These are phyloP conservation scores for Ephydatia muelleri DNA, from an alignment of 37 sponge, comb jelly and placozoan genomes.

Conservation along the genomic window DNA sequence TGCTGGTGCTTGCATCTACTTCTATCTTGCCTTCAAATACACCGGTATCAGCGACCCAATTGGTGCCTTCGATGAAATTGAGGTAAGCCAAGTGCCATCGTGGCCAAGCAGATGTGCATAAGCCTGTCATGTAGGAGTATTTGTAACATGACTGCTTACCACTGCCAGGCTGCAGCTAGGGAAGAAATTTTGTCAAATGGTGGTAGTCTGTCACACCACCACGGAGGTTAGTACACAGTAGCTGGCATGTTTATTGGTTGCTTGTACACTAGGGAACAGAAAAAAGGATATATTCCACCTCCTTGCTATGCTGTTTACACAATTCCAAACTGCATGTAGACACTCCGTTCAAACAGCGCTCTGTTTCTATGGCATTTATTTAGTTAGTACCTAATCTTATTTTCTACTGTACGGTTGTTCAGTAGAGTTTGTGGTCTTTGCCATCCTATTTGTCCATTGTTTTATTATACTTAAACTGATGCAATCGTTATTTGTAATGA, in stretches of 20 bases:
- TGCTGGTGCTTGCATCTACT: conserved; percentile 91
- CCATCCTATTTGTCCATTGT: too few species aligned
- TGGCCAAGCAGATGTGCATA: not conserved
- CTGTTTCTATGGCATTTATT: too few species aligned
- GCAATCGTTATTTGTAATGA: too few species aligned
- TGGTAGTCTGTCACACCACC: conserved; percentile 95
- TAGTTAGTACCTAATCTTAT: too few species aligned
- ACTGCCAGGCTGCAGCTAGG: conserved; percentile 70
- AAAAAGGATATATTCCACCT: too few species aligned
- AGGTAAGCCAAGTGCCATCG: conserved; percentile 26
- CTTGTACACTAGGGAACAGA: not conserved
- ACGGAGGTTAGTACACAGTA: conserved; percentile 68
- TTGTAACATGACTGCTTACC: not conserved
- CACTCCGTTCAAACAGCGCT: too few species aligned
- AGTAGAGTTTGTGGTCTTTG: too few species aligned
- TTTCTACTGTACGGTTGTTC: too few species aligned
- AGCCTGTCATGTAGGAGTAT: not conserved
- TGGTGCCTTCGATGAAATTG: conserved; percentile 62
- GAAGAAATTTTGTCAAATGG: conserved; percentile 89
- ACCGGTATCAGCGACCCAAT: conserved; percentile 80
- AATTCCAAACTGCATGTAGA: too few species aligned
- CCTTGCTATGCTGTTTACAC: too few species aligned
- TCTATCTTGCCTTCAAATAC: conserved; percentile 85
- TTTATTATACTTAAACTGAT: too few species aligned
- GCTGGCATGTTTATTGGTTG: not conserved